Evolutionary conservation across 2,888 invertebrate genomes (phyloP).

Genomic region (Anticlea derivata): DNA sequence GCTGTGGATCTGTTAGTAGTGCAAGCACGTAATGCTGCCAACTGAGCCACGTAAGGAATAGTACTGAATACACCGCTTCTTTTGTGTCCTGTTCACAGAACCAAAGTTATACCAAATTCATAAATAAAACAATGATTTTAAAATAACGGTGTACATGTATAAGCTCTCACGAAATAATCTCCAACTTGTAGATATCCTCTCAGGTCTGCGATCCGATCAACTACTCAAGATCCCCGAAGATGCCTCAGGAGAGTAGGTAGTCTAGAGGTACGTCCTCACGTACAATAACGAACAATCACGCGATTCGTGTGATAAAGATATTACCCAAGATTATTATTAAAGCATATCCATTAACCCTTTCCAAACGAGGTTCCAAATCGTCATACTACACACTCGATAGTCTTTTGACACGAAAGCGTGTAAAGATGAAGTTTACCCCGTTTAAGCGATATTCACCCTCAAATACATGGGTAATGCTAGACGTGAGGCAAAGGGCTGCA

Average conservation of each 20-base stretch:
- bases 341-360: slow-evolving; percentile 7
- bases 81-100: too few species aligned
- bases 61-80: too few species aligned
- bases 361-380: slow-evolving; percentile 25
- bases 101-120: too few species aligned
- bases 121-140: too few species aligned
- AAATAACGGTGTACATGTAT: too few species aligned
- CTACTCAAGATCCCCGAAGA: too few species aligned
- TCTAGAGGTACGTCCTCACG: too few species aligned
- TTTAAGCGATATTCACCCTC: slow-evolving; percentile 20
- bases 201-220: too few species aligned
- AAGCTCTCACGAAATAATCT: too few species aligned
- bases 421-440: slow-evolving; percentile 27
- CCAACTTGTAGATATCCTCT: too few species aligned
- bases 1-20: neutral
- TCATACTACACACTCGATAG: slow-evolving; percentile 20
- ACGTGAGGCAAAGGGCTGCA: slow-evolving; percentile 12
- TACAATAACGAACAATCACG: too few species aligned
- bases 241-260: too few species aligned
- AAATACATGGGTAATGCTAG: slow-evolving; percentile 13
- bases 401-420: slow-evolving; percentile 33
- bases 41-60: neutral
- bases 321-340: neutral
- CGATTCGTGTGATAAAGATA: slow-evolving; percentile 4
- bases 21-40: neutral